Evolutionary conservation across 2,797 vertebrate species (phyloP).

Genomic region (Poecilia velifera): DNA sequence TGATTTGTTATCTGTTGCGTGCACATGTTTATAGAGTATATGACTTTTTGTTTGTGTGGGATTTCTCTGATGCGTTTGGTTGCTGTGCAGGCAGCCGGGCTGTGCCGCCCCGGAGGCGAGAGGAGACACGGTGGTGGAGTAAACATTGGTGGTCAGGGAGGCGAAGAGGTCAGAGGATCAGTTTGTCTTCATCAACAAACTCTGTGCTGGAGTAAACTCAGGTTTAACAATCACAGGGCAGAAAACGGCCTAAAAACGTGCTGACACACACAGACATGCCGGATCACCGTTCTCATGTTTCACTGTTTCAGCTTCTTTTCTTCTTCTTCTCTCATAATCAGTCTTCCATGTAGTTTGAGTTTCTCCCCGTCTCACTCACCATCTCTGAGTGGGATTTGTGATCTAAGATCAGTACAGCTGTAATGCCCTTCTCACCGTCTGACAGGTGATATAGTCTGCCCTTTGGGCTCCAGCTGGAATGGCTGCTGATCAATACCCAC

Average conservation of each 20-base stretch:
- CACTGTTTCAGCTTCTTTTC: constrained; percentile 36
- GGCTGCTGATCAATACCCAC: constrained; percentile 73
- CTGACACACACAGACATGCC: neutral
- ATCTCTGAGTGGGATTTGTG: constrained; percentile 59
- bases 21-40: constrained; percentile 5
- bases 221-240: constrained; percentile 10
- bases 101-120: constrained; percentile 54
- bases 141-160: constrained; percentile 57
- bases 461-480: constrained; percentile 68
- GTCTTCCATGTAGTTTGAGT: neutral
- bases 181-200: constrained; percentile 66
- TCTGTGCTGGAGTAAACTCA: constrained; percentile 4
- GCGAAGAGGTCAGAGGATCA: constrained; percentile 57
- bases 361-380: neutral
- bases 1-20: constrained; percentile 32
- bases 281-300: constrained; percentile 28
- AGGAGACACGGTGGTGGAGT: constrained; percentile 31
- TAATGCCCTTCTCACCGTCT: constrained; percentile 69
- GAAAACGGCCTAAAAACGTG: neutral
- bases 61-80: constrained; percentile 30
- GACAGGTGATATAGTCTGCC: constrained; percentile 74
- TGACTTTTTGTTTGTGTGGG: constrained; percentile 19
- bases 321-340: constrained; percentile 19
- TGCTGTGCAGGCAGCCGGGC: constrained; percentile 29
- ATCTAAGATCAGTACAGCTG: constrained; percentile 64